Evolutionary conservation across 2,888 invertebrate species (phyloP), one percentile per base, ranked within the genome.

Genomic region (Melieria picta): DNA sequence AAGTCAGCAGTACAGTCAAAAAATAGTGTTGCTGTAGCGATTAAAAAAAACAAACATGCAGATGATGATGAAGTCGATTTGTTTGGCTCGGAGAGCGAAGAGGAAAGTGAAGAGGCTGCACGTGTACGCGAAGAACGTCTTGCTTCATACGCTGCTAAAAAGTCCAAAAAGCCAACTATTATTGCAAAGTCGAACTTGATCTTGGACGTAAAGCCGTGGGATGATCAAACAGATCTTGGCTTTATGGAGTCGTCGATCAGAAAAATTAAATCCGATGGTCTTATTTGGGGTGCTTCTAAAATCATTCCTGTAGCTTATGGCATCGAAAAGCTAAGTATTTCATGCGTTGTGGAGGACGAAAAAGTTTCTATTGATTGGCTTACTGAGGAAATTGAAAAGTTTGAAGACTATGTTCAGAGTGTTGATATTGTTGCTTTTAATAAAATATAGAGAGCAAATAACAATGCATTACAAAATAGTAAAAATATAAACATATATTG

Each of bases 391-490:
- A 93, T 98, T 78, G 92, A 94, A 82, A 92, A 91, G 79, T 88
- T 91, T 80, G 95, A 96, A 88, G 96, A 97, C 80, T 93, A 89
- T 85, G 95, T 93, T 63, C 97, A 97, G 89, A 95, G 95, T 84
- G 94, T 97, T 66, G 97, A 97, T 85, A 94, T 98, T 82, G 97
- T 96, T 75, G 97, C 97, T 75, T 98, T 98, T 88, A 97, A 97
- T 88, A 97, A 97, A 89, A 93, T 95, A 79, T 95, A 91, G 89
- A 63, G 47, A 48, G 48, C 10, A 50, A 50, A 30, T 30, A 30
- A 30, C 30, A 2, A 30, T 3, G 30, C 1, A 30, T 30, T 30
- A 30, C 30, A 30, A 30, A 30, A 30, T 30, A 30, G 3, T 30
- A 30, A 30, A 30, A 3, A 30, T 30, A 30, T 30, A 30, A 30